These are phyloP conservation scores for Cheilosia urbana DNA, from an alignment of 2,888 invertebrate genomes.

Conservation along the genomic window DNA sequence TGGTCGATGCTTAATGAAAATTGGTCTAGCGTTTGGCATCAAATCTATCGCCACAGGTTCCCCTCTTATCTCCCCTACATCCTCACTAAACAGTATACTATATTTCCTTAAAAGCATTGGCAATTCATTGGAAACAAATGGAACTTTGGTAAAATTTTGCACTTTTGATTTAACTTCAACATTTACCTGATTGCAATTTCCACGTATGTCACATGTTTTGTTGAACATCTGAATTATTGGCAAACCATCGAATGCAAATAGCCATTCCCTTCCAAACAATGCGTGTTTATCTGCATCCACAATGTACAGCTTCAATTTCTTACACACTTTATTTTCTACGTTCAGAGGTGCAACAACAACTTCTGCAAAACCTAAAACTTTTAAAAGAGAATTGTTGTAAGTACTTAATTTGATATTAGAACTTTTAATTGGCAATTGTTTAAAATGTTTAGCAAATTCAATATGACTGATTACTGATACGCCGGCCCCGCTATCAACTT, in stretches of 20 bases:
- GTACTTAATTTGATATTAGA: no score
- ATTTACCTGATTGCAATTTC: slow-evolving; percentile 10
- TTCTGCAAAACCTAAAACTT: slow-evolving; percentile 11
- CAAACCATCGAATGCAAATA: slow-evolving; percentile 3
- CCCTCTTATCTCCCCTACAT: slow-evolving; percentile 10
- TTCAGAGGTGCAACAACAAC: slow-evolving; percentile 14
- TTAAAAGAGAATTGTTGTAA: no score
- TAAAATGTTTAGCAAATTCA: no score
- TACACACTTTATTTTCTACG: neutral
- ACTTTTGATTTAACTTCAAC: neutral
- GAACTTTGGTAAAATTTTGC: neutral
- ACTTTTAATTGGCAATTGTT: no score
- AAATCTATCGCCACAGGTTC: slow-evolving; percentile 17
- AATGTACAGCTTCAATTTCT: neutral
- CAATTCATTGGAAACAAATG: neutral
- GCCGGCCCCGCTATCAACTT: no score
- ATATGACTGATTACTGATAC: no score
- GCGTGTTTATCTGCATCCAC: slow-evolving; percentile 3
- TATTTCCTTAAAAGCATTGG: neutral
- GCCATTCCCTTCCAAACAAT: slow-evolving; percentile 8
- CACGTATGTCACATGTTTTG: neutral
- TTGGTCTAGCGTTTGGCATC: neutral
- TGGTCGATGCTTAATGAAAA: slow-evolving; percentile 1
- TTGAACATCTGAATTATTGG: slow-evolving; percentile 1
- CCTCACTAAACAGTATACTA: neutral